Evolutionary conservation across 2,888 invertebrate genomes (phyloP), one percentile per base, ranked within the genome.

Genomic region (Erebia aethiops): DNA sequence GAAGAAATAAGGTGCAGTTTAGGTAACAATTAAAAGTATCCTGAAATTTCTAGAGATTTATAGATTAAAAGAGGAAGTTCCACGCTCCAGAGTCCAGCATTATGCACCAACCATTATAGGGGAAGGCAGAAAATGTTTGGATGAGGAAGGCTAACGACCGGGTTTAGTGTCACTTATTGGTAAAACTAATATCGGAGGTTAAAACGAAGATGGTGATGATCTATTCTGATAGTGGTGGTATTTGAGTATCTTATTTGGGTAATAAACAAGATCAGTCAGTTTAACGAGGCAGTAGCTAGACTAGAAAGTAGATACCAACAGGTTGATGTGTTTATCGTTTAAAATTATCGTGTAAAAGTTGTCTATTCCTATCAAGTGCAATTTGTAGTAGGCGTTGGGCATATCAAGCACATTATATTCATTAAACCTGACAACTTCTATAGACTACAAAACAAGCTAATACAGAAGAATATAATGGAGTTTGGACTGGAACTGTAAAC

Each of bases 261-360:
- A 26, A 26, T 26, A 3, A 26, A 35, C 35, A 7, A 35, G 35
- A 7, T 35, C 26, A 26, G 26, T 35, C 35, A 35, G 35, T 64
- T 35, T 35, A 64, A 52, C 51, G 11, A 13, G 46, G 16, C 16
- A 18, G 54, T 26, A 14, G 26, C 10, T n/a, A 8, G 18, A n/a
- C 56, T 18, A 46, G 18, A 56, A 26, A 18, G 21, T 14, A 18
- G 43, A 56, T 41, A 35, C 9, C 46, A 9, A 49, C 46, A 62
- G 46, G 49, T 21, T 13, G 49, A 62, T 16, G 61, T 41, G 61
- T 61, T 61, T 63, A 51, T 64, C 64, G 52, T 56, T 18, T 41
- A 65, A 65, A 56, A n/a, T 18, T 54, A 65, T 65, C 65, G 56
- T 65, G 65, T 54, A 65, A 56, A 64, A 54, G 41, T 65, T 56